A percentile compares a stretch with the other conserved stretches of the same genome.
Conservation (phyloP, 2,797 vertebrate species). For the Pitangus sulphuratus region DNA sequence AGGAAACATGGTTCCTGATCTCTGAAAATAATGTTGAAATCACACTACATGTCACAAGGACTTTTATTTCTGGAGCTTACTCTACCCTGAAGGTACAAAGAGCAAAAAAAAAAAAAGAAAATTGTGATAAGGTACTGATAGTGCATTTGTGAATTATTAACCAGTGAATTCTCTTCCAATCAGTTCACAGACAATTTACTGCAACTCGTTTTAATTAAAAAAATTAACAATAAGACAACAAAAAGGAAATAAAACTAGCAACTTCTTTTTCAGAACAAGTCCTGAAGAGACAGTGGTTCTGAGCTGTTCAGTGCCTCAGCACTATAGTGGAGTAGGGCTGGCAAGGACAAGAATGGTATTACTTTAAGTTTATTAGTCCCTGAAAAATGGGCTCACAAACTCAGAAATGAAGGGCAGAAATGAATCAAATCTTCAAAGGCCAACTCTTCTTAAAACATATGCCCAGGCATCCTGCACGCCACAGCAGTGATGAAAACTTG, state of each 20-base stretch:
- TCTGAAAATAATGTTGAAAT: neutral
- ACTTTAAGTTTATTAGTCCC: neutral
- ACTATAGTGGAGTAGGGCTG: neutral
- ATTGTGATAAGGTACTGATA: neutral
- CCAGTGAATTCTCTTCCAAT: neutral
- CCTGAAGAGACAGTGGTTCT: neutral
- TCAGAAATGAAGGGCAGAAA: neutral
- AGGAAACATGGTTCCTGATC: neutral
- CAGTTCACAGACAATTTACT: neutral
- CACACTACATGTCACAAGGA: neutral
- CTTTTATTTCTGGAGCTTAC: neutral
- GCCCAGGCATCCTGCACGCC: neutral
- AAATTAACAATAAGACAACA: neutral
- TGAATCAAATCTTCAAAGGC: neutral
- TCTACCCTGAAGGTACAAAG: neutral
- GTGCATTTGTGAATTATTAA: neutral
- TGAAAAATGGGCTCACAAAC: neutral
- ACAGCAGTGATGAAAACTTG: neutral
- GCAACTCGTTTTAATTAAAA: neutral
- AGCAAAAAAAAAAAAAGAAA: neutral
- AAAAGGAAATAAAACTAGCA: neutral
- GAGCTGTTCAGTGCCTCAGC: neutral
- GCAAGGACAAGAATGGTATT: neutral
- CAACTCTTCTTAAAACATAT: neutral
- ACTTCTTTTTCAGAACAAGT: neutral